A percentile compares a stretch with the other conserved stretches of the same genome.
These are phyloP conservation scores for Lepidurus packardi DNA, from an alignment of 1,140 invertebrate species.

Conservation along the genomic window DNA sequence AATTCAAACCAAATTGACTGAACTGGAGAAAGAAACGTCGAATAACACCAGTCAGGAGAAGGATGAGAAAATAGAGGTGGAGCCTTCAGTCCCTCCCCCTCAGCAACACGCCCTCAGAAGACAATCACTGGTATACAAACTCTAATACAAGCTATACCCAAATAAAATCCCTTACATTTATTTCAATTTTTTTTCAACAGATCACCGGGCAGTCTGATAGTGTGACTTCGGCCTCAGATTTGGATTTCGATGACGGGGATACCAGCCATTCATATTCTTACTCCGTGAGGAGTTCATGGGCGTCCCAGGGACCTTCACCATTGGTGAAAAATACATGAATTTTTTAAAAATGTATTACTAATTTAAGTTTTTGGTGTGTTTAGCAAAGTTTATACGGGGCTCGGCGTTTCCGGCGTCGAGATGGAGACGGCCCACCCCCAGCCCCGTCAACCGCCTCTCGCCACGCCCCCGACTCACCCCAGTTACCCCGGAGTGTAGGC, in stretches of 20 bases:
- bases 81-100: constrained; percentile 24
- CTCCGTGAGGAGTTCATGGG: constrained; percentile 26
- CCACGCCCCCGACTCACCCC: constrained; percentile 43
- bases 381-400: constrained; percentile 40
- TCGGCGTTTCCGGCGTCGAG: constrained; percentile 27
- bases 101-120: constrained; percentile 33
- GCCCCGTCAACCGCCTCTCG: background rate
- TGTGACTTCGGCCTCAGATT: constrained; percentile 34
- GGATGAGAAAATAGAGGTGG: constrained; percentile 22
- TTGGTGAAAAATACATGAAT: no score
- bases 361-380: constrained; percentile 24
- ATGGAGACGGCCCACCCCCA: constrained; percentile 6
- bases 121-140: constrained; percentile 31
- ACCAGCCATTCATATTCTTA: constrained; percentile 22
- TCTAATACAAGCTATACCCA: background rate
- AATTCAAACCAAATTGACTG: background rate
- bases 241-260: constrained; percentile 34
- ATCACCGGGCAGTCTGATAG: constrained; percentile 34
- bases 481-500: constrained; percentile 51
- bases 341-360: background rate
- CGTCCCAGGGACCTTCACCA: constrained; percentile 7
- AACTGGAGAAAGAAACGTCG: background rate
- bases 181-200: constrained; percentile 27
- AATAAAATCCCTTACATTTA: background rate
- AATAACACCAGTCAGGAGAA: constrained; percentile 29